phyloP scores from a whole-genome alignment of 2,797 vertebrate species.

The Aulostomus chinensis region DNA sequence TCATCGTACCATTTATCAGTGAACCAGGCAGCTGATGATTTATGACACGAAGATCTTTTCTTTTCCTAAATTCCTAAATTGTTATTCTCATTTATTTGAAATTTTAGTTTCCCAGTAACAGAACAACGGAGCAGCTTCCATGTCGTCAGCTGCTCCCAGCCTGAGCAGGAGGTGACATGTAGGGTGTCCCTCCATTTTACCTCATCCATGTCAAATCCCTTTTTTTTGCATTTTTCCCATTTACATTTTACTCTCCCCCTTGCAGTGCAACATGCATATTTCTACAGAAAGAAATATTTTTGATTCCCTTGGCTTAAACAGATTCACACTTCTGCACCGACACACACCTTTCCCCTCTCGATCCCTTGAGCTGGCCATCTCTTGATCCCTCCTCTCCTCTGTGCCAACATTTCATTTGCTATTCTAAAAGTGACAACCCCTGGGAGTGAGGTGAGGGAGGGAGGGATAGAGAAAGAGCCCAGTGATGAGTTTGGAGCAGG shows the following conservation, averaged over 20 bases:
- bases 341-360: slow-evolving; percentile 56
- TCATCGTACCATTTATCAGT: slow-evolving; percentile 57
- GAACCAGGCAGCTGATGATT: slow-evolving; percentile 43
- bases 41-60: slow-evolving; percentile 28
- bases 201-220: too few species aligned
- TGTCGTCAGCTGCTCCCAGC: too few species aligned
- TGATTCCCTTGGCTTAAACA: slow-evolving; percentile 34
- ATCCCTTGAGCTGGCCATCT: slow-evolving; percentile 50
- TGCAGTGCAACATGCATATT: background rate
- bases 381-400: slow-evolving; percentile 60
- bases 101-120: slow-evolving; percentile 3
- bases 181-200: too few species aligned
- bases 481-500: slow-evolving; percentile 80
- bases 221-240: slow-evolving; percentile 13
- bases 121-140: background rate
- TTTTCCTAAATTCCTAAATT: slow-evolving; percentile 12
- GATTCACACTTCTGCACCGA: slow-evolving; percentile 14
- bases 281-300: slow-evolving; percentile 24
- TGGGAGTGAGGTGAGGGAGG: slow-evolving; percentile 55
- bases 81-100: too few species aligned
- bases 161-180: too few species aligned
- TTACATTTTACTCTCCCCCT: slow-evolving; percentile 17
- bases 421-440: slow-evolving; percentile 81
- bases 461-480: slow-evolving; percentile 63
- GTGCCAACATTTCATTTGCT: slow-evolving; percentile 79